Evolutionary conservation across 1,140 invertebrate genomes (phyloP).

Genomic region (Trichoplusia ni): DNA sequence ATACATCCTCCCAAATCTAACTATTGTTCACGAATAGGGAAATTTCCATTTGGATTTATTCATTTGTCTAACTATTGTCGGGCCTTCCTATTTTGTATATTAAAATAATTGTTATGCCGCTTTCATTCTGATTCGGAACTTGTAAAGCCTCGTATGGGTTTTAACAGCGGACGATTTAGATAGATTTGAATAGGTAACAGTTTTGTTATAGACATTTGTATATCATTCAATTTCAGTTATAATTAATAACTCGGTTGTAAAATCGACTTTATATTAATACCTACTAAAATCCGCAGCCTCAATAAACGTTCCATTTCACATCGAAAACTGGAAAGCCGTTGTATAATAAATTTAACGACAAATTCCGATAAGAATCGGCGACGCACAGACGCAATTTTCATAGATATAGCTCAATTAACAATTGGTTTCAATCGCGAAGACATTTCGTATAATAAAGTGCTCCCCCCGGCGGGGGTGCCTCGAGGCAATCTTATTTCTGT

Average conservation of each 20-base stretch:
- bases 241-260: conserved; percentile 24
- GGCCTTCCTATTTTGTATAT: conserved; percentile 61
- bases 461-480: conserved; percentile 55
- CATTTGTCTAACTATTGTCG: conserved; percentile 81
- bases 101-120: conserved; percentile 44
- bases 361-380: conserved; percentile 75
- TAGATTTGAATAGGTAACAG: neutral
- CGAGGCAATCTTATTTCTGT: conserved; percentile 77
- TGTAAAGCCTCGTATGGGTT: conserved; percentile 7
- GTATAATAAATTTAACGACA: conserved; percentile 75
- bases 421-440: conserved; percentile 80
- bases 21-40: conserved; percentile 79
- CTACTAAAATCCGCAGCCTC: conserved; percentile 45
- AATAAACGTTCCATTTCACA: conserved; percentile 51
- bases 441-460: conserved; percentile 76
- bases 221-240: conserved; percentile 8
- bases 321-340: conserved; percentile 52
- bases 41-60: conserved; percentile 81
- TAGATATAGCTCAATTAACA: conserved; percentile 81
- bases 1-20: conserved; percentile 81
- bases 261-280: conserved; percentile 43
- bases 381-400: conserved; percentile 74
- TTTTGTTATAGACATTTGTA: no score
- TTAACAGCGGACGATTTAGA: neutral
- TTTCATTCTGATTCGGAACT: conserved; percentile 31